Percentiles rank a stretch among this genome's conserved stretches.
phyloP scores from a whole-genome alignment of 1,140 invertebrate species.

The Steinernema khuongi region DNA sequence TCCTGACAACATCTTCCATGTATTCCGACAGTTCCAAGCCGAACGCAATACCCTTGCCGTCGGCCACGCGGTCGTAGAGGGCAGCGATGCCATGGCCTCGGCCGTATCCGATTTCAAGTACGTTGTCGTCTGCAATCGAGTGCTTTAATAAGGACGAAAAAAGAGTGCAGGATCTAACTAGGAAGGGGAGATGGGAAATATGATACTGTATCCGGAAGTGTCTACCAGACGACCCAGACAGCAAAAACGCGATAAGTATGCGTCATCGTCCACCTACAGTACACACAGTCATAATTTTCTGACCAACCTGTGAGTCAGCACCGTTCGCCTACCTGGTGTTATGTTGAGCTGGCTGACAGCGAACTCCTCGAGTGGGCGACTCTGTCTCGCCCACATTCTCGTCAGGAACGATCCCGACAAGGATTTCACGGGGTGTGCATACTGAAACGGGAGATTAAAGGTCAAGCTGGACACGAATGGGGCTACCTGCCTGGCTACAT shows the following conservation, averaged over 20 bases:
- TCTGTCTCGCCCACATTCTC: background rate
- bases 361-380: background rate
- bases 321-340: background rate
- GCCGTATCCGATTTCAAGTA: conserved; percentile 40
- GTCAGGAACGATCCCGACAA: background rate
- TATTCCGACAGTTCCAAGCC: conserved; percentile 34
- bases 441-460: background rate
- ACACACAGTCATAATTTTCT: background rate
- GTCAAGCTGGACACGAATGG: background rate
- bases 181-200: background rate
- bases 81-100: conserved; percentile 26
- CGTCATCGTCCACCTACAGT: background rate
- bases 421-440: background rate
- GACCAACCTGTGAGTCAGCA: background rate
- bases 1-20: conserved; percentile 30
- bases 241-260: no score
- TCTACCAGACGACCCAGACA: no score
- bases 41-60: conserved; percentile 15
- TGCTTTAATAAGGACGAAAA: background rate
- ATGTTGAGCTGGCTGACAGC: background rate
- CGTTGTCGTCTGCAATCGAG: conserved; percentile 21
- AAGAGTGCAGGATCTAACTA: background rate
- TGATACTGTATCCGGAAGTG: no score
- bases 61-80: background rate
- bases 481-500: conserved; percentile 3